Percentiles rank a stretch among this genome's conserved stretches.
These are phyloP conservation scores for Tiliqua scincoides DNA, from an alignment of 2,113 vertebrate species.

Conservation along the genomic window DNA sequence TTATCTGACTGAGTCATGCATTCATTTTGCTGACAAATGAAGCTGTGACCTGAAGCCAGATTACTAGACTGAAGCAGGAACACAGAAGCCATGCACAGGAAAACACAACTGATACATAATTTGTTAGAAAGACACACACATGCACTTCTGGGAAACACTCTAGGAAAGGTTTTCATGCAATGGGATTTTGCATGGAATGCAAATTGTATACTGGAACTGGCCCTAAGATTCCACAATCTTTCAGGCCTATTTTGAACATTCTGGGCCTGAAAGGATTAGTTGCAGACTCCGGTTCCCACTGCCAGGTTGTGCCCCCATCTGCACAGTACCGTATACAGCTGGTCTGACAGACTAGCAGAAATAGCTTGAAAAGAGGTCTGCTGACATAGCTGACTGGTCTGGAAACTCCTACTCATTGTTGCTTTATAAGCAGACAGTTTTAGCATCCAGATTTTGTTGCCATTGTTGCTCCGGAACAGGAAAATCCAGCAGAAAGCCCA, in stretches of 20 bases:
- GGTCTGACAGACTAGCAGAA: slow-evolving; percentile 7
- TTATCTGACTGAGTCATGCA: background rate
- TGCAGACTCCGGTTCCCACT: background rate
- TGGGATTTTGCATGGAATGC: background rate
- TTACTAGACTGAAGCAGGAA: background rate
- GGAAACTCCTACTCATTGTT: background rate
- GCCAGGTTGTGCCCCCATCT: background rate
- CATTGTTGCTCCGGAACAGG: background rate
- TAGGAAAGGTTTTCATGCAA: background rate
- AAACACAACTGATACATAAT: background rate
- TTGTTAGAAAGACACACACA: background rate
- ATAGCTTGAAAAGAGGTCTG: slow-evolving; percentile 6
- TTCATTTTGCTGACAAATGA: background rate
- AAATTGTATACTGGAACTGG: background rate
- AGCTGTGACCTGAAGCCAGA: background rate
- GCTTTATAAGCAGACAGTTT: background rate
- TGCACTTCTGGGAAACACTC: background rate
- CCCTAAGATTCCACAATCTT: background rate
- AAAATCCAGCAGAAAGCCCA: background rate
- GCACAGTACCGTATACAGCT: background rate
- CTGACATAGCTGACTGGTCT: background rate
- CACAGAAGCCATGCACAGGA: background rate
- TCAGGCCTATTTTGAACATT: background rate
- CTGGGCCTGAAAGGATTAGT: slow-evolving; percentile 11
- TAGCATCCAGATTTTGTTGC: background rate